These are phyloP conservation scores for Sebastes hubbsi DNA, from an alignment of 2,797 vertebrate species.

Conservation along the genomic window DNA sequence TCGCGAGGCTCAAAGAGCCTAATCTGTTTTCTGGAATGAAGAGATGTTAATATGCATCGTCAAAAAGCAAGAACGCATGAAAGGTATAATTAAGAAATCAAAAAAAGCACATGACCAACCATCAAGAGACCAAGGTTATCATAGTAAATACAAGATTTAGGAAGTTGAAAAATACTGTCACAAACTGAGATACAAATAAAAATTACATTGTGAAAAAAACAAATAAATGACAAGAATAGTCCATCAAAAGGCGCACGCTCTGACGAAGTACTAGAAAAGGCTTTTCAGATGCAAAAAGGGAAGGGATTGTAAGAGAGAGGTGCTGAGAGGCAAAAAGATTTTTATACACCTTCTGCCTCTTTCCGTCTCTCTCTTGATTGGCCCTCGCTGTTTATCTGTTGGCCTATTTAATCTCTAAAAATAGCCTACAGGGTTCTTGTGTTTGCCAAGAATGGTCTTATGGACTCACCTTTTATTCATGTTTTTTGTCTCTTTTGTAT, in stretches of 20 bases:
- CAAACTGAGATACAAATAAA: background rate
- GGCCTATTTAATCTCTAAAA: background rate
- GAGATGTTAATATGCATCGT: slow-evolving; percentile 20
- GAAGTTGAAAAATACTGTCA: background rate
- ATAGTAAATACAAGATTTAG: background rate
- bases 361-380: background rate
- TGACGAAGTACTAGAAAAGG: background rate
- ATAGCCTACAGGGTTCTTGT: background rate
- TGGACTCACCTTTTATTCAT: background rate
- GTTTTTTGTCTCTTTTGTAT: background rate
- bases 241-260: background rate
- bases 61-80: slow-evolving; percentile 32
- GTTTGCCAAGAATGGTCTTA: background rate
- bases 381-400: background rate
- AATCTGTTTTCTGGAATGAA: slow-evolving; percentile 55
- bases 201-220: background rate
- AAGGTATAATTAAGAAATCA: slow-evolving; percentile 50
- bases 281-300: background rate
- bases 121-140: slow-evolving; percentile 15
- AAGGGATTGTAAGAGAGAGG: background rate
- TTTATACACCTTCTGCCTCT: background rate
- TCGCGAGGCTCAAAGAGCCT: slow-evolving; percentile 26
- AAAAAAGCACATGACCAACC: slow-evolving; percentile 4
- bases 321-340: background rate
- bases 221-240: background rate